A percentile compares a stretch with the other conserved stretches of the same genome.
phyloP scores from a whole-genome alignment of 2,113 vertebrate genomes.

The Percopsis transmontana region DNA sequence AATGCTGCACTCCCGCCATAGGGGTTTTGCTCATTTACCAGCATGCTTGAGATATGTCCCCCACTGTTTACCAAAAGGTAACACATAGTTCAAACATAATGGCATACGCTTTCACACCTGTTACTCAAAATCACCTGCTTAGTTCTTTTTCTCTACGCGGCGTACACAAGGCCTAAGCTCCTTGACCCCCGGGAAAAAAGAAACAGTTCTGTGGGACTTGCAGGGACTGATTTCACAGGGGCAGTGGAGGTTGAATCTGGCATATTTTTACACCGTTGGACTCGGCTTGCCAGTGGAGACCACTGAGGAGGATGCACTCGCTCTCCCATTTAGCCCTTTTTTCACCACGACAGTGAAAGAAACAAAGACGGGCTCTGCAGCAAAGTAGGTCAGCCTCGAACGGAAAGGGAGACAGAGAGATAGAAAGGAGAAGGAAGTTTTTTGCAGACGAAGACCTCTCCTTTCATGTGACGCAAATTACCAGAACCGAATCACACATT shows the following conservation, averaged over 20 bases:
- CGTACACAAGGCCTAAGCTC: conserved; percentile 69
- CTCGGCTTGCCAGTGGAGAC: conserved; percentile 8
- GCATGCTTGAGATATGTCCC: conserved; percentile 54
- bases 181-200: conserved; percentile 64
- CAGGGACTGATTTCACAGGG: conserved; percentile 53
- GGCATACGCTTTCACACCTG: conserved; percentile 44
- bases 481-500: conserved; percentile 38
- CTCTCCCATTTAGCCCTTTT: conserved; percentile 45
- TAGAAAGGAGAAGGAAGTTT: not conserved
- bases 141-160: conserved; percentile 50
- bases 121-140: conserved; percentile 24
- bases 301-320: conserved; percentile 39
- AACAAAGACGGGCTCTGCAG: conserved; percentile 56
- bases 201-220: conserved; percentile 59
- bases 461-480: not conserved
- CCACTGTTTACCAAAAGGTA: conserved; percentile 72
- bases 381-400: conserved; percentile 70
- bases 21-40: conserved; percentile 42
- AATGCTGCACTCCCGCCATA: conserved; percentile 34
- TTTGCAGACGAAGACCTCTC: conserved; percentile 37
- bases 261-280: conserved; percentile 46
- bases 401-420: not conserved
- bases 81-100: conserved; percentile 70
- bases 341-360: conserved; percentile 51
- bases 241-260: conserved; percentile 52